These are phyloP conservation scores for Melanostoma mellinum DNA, from an alignment of 2,888 invertebrate genomes.

Conservation along the genomic window DNA sequence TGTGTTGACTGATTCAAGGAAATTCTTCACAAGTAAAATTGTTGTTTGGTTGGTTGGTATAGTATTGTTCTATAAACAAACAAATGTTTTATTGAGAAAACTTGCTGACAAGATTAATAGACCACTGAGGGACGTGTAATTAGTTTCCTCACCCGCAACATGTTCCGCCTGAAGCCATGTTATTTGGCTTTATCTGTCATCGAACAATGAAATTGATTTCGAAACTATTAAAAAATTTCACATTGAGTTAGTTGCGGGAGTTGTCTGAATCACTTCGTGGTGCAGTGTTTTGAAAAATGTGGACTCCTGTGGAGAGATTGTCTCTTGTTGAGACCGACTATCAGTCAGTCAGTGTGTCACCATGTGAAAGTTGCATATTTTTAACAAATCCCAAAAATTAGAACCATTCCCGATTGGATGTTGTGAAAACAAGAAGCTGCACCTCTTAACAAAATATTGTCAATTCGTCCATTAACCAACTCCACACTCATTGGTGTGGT, in stretches of 20 bases:
- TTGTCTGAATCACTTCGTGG: background rate
- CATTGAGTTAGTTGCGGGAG: constrained; percentile 16
- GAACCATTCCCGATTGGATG: too few species aligned
- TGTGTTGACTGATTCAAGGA: constrained; percentile 39
- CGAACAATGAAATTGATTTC: constrained; percentile 65
- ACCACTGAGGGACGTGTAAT: constrained; percentile 41
- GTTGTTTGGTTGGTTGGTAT: background rate
- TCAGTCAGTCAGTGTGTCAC: too few species aligned
- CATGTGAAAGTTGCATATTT: too few species aligned
- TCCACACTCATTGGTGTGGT: background rate
- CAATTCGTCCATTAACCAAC: too few species aligned
- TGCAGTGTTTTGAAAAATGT: too few species aligned
- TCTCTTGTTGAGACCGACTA: too few species aligned
- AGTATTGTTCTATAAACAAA: background rate
- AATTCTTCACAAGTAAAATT: constrained; percentile 36
- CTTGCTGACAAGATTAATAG: constrained; percentile 65
- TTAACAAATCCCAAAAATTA: too few species aligned
- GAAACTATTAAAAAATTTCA: constrained; percentile 36
- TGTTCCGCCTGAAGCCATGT: constrained; percentile 45
- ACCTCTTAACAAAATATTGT: too few species aligned
- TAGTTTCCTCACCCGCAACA: constrained; percentile 67
- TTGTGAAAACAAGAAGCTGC: too few species aligned
- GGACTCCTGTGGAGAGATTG: too few species aligned
- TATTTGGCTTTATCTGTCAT: constrained; percentile 54
- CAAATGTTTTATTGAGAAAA: background rate